Evolutionary conservation across 2,113 vertebrate species (phyloP).

Genomic region (Hirundichthys speculiger): DNA sequence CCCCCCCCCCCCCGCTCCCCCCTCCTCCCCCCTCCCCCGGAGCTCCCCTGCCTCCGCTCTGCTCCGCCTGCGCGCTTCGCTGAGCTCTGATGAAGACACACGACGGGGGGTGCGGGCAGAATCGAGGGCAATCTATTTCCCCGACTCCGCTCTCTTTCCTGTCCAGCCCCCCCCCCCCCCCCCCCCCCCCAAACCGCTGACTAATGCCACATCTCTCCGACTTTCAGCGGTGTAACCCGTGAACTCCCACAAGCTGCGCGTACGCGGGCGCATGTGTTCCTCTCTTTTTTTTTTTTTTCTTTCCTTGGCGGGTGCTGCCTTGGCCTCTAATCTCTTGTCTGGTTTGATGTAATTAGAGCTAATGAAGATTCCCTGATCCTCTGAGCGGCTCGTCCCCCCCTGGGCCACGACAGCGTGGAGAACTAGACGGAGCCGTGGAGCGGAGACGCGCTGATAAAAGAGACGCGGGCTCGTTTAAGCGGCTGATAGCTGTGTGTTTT

Average conservation of each 20-base stretch:
- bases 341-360: constrained; percentile 83
- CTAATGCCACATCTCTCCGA: constrained; percentile 57
- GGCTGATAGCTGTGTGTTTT: constrained; percentile 72
- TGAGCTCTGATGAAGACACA: constrained; percentile 78
- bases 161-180: constrained; percentile 30
- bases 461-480: constrained; percentile 73
- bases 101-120: constrained; percentile 65
- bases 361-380: constrained; percentile 83
- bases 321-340: constrained; percentile 79
- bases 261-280: too few relatives aligned
- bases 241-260: too few relatives aligned
- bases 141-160: constrained; percentile 47
- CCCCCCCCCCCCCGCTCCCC: constrained; percentile 56
- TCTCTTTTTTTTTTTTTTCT: constrained; percentile 59
- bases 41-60: constrained; percentile 49
- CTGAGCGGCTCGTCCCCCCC: constrained; percentile 72
- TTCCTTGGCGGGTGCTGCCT: constrained; percentile 65
- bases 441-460: constrained; percentile 69
- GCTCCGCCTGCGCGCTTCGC: constrained; percentile 59
- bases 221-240: constrained; percentile 24
- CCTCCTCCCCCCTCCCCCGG: constrained; percentile 39
- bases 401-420: constrained; percentile 65
- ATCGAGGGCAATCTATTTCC: constrained; percentile 72
- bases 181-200: constrained; percentile 42
- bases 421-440: constrained; percentile 67